Evolutionary conservation across 2,797 vertebrate species (phyloP).

Genomic region (Anguilla marmorata): DNA sequence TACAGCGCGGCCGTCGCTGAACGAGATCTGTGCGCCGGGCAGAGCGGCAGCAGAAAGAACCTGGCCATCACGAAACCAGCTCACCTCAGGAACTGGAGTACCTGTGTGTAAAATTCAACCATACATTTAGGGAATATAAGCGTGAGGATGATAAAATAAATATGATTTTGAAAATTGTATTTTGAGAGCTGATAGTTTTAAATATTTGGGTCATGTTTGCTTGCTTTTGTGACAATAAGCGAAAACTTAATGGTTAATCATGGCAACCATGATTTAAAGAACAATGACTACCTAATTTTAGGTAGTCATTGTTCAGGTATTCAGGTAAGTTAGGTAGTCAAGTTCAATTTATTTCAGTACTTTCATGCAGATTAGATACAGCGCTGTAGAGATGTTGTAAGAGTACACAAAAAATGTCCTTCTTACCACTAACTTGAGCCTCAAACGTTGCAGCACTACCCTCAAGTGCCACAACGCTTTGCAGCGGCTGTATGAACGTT

Average conservation of each 20-base stretch:
- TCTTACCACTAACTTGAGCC: slow-evolving; percentile 96
- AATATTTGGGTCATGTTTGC: background rate
- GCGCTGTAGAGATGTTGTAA: background rate
- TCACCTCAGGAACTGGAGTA: slow-evolving; percentile 98
- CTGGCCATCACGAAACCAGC: slow-evolving; percentile 99
- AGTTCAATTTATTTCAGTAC: background rate
- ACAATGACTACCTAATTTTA: background rate
- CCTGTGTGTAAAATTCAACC: slow-evolving; percentile 62
- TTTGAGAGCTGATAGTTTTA: background rate
- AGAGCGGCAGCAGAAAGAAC: slow-evolving; percentile 87
- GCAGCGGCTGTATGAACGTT: slow-evolving; percentile 93
- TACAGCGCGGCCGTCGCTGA: slow-evolving; percentile 96
- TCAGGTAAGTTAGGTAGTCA: no score
- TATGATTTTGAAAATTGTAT: background rate
- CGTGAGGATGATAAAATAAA: background rate
- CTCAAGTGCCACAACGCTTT: slow-evolving; percentile 98
- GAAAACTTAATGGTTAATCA: background rate
- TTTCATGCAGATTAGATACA: background rate
- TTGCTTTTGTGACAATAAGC: background rate
- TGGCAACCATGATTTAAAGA: background rate
- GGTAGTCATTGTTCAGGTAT: no score
- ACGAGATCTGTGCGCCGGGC: slow-evolving; percentile 93
- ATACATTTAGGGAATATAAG: background rate
- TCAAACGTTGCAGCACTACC: slow-evolving; percentile 98
- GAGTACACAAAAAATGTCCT: slow-evolving; percentile 1